Conservation (phyloP, 1,140 invertebrate species). For the Cotesia typhae region DNA sequence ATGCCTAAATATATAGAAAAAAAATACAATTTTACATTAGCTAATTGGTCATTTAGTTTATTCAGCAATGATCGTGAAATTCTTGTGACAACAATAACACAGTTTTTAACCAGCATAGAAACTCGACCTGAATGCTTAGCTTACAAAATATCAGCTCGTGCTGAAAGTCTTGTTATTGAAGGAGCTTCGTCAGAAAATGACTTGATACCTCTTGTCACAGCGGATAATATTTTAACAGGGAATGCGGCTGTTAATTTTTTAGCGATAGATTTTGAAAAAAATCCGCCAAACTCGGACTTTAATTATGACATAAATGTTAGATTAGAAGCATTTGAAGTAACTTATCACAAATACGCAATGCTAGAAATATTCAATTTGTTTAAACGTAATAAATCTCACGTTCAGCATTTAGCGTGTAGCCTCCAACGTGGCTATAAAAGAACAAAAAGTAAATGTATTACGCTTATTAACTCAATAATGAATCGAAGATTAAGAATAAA, state of each 20-base stretch:
- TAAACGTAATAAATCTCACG: slow-evolving; percentile 63
- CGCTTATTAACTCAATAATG: slow-evolving; percentile 51
- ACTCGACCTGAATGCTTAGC: slow-evolving; percentile 76
- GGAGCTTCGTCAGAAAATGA: slow-evolving; percentile 79
- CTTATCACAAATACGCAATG: slow-evolving; percentile 83
- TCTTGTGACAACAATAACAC: slow-evolving; percentile 76
- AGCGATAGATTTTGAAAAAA: slow-evolving; percentile 79
- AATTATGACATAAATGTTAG: slow-evolving; percentile 75
- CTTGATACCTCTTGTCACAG: slow-evolving; percentile 76
- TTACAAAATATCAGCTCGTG: slow-evolving; percentile 76
- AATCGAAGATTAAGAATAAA: slow-evolving; percentile 75
- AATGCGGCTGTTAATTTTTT: slow-evolving; percentile 75
- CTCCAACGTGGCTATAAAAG: slow-evolving; percentile 49
- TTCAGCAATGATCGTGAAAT: slow-evolving; percentile 78
- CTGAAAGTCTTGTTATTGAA: slow-evolving; percentile 82
- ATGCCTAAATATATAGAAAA: slow-evolving; percentile 50
- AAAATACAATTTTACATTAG: slow-evolving; percentile 81
- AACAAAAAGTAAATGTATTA: slow-evolving; percentile 45
- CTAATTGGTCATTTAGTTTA: slow-evolving; percentile 77
- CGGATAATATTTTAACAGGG: slow-evolving; percentile 73
- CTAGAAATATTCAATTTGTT: slow-evolving; percentile 81
- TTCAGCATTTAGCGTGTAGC: slow-evolving; percentile 53
- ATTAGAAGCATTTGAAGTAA: slow-evolving; percentile 79
- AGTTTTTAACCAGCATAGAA: slow-evolving; percentile 77
- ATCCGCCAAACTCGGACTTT: slow-evolving; percentile 74